Evolutionary conservation across 2,797 vertebrate species (phyloP).

Genomic region (Labroides dimidiatus): DNA sequence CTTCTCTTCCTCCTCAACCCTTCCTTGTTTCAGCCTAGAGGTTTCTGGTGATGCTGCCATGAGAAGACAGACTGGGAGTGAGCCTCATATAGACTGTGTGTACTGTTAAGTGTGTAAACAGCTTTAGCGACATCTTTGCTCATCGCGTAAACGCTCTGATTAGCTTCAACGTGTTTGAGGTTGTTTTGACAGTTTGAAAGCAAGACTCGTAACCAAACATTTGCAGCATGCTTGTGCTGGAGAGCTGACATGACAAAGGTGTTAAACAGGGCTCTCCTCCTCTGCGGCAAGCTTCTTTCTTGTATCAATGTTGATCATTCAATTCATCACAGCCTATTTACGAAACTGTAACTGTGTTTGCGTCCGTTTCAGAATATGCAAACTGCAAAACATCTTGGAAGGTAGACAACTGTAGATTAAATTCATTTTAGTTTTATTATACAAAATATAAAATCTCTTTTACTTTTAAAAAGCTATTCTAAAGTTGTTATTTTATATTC

Average conservation of each 20-base stretch:
- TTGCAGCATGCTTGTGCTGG: constrained; percentile 22
- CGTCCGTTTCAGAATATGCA: constrained; percentile 15
- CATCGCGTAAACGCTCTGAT: constrained; percentile 29
- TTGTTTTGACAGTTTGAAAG: constrained; percentile 58
- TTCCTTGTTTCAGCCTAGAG: constrained; percentile 49
- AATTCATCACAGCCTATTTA: constrained; percentile 16
- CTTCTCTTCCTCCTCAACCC: constrained; percentile 25
- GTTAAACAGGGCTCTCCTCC: constrained; percentile 20
- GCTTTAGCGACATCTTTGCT: constrained; percentile 29
- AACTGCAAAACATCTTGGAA: too few species aligned
- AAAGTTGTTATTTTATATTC: too few species aligned
- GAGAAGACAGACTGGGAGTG: constrained; percentile 35
- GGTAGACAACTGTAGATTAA: not conserved
- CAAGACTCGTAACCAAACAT: constrained; percentile 25
- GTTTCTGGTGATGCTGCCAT: constrained; percentile 50
- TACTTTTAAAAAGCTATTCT: too few species aligned
- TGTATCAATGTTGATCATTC: constrained; percentile 33
- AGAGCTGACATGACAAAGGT: constrained; percentile 29
- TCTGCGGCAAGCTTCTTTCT: constrained; percentile 11
- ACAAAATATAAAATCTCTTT: not conserved
- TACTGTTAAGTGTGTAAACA: constrained; percentile 10
- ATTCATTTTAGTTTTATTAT: constrained; percentile 1
- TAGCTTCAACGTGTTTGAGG: constrained; percentile 28
- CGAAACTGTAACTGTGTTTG: constrained; percentile 11
- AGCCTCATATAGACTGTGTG: constrained; percentile 24